Conservation (phyloP, 53 echinoderm and acorn worm species). For the Echinarachnius parma region DNA sequence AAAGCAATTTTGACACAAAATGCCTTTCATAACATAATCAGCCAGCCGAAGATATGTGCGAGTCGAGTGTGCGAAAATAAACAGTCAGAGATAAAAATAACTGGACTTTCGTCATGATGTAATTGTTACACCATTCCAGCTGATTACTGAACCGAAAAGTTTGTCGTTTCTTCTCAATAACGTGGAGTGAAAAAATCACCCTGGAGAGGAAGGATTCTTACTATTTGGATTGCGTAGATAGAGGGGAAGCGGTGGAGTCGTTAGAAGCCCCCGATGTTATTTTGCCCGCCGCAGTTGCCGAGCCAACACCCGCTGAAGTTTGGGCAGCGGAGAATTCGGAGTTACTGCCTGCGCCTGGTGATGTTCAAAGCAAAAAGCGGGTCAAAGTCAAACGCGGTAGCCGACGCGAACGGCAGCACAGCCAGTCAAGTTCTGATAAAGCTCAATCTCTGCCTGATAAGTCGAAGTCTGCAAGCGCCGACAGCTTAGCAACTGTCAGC, state of each 20-base stretch:
- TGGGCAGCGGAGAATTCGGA: no score
- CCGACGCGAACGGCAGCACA: background rate
- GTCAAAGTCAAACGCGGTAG: slow-evolving; percentile 5
- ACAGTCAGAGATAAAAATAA: no score
- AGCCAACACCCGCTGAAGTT: no score
- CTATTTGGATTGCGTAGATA: slow-evolving; percentile 41
- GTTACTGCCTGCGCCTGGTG: no score
- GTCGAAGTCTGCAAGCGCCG: background rate
- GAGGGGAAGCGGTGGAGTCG: slow-evolving; percentile 32
- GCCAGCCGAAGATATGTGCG: no score
- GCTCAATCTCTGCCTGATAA: background rate
- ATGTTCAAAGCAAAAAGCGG: background rate
- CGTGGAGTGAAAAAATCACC: slow-evolving; percentile 9
- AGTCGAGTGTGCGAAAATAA: no score
- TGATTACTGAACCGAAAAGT: no score
- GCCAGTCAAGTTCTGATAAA: background rate
- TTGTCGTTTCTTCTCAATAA: background rate
- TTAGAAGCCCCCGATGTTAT: background rate
- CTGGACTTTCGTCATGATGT: no score
- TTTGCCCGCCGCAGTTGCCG: no score
- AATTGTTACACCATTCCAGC: no score
- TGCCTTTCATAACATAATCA: no score
- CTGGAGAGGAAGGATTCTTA: slow-evolving; percentile 18
- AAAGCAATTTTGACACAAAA: no score
- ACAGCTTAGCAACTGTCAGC: slow-evolving; percentile 29